Evolutionary conservation across 2,797 vertebrate species (phyloP).

Genomic region (Chiloscyllium punctatum): DNA sequence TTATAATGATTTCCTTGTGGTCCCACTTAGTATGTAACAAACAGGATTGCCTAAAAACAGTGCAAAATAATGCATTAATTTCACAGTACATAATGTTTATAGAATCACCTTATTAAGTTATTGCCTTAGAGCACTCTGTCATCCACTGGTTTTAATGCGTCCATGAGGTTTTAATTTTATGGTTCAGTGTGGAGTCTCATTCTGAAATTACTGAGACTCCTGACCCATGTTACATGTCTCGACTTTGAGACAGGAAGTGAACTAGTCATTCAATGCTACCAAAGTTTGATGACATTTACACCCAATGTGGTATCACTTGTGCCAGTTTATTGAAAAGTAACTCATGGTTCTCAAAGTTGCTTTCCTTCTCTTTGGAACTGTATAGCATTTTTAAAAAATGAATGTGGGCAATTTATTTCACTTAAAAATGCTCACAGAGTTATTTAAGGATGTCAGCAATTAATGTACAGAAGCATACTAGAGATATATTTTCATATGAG

Average conservation of each 20-base stretch:
- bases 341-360: neutral
- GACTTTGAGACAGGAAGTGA: neutral
- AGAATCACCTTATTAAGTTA: neutral
- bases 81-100: neutral
- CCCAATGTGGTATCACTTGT: neutral
- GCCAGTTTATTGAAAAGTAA: neutral
- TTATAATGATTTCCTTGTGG: conserved; percentile 47
- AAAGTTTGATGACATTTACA: neutral
- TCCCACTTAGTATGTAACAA: neutral
- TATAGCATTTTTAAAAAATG: neutral
- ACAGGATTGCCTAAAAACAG: neutral
- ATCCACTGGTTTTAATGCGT: neutral
- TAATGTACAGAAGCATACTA: conserved; percentile 18
- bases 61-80: neutral
- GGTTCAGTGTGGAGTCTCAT: neutral
- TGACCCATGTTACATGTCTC: neutral
- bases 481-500: neutral
- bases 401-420: conserved; percentile 24
- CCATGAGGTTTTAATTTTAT: neutral
- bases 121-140: neutral
- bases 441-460: neutral
- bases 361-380: conserved; percentile 20
- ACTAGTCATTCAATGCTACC: neutral
- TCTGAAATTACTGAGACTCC: neutral
- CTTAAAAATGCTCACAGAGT: neutral